Base-by-base conservation (phyloP, 2,113 vertebrate genomes). In the Quiscalus mexicanus region DNA sequence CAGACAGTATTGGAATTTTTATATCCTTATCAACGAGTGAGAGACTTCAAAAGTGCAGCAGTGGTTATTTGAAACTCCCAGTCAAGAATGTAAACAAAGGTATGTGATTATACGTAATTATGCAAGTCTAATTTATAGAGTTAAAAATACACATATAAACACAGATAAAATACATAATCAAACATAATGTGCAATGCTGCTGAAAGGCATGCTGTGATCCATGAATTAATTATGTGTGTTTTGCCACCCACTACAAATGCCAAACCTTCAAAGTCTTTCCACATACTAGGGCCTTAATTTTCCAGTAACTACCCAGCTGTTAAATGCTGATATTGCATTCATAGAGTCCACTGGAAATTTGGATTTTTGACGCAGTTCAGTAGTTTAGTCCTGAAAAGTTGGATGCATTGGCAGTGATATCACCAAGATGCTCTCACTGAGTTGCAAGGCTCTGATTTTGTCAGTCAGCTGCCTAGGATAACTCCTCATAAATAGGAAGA, bases 161-260 rank as follows among this genome's bases (percentile, higher is more conserved):
- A 80, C 35, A 70, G 60, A 84, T 59, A 82, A 89, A 84, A 84
- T 55, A 67, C 42, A 52, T 64, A 75, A 73, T 86, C 44, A 92
- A 82, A 47, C 10, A 37, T 64, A 58, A 53, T 74, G 68, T 74
- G 85, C 35, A 64, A 10, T 56, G 60, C 33, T 81, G 89, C 56
- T 95, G 77, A 91, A 95, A 89, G 49, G 45, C n/a, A 56, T 70
- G 63, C 35, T 93, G 17, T 90, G 19, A 79, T 91, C 59, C 85
- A 35, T 83, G 25, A 87, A 80, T 69, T 89, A 73, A 58, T 89
- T 62, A 62, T 1, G 1, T 67, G 33, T 83, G n/a, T 78, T 95
- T 93, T 95, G 63, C 60, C 78, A 91, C 37, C 24, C 53, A 42
- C 31, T 75, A 31, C 49, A 69, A 50, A 27, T 52, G 19, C 16